Evolutionary conservation across 1,140 invertebrate species (phyloP).

Genomic region (Aphelinus atriplicis): DNA sequence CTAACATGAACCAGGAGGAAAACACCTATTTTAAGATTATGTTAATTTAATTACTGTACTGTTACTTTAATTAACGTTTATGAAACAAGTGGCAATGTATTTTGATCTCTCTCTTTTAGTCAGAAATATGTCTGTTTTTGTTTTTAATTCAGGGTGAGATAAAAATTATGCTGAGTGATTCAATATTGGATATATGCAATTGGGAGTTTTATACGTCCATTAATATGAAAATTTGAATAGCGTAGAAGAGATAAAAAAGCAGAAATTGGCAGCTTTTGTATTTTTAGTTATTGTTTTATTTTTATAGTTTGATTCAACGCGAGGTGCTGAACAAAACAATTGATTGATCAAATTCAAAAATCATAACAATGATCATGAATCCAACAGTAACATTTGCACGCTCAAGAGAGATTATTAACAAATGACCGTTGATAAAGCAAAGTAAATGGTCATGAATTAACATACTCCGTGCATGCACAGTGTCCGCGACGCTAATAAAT

Average conservation of each 20-base stretch:
- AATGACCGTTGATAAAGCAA: conserved; percentile 12
- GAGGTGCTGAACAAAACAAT: conserved; percentile 38
- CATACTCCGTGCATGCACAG: conserved; percentile 33
- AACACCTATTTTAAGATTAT: conserved; percentile 55
- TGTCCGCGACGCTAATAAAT: conserved; percentile 39
- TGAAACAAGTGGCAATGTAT: conserved; percentile 78
- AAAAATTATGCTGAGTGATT: conserved; percentile 54
- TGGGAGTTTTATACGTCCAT: conserved; percentile 45
- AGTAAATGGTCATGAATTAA: conserved; percentile 20
- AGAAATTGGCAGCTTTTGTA: conserved; percentile 64
- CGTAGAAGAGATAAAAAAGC: conserved; percentile 36
- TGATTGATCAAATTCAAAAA: conserved; percentile 39
- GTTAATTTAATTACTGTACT: conserved; percentile 65
- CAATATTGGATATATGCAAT: conserved; percentile 51
- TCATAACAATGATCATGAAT: conserved; percentile 32
- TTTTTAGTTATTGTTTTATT: conserved; percentile 58
- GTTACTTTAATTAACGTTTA: conserved; percentile 66
- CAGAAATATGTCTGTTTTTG: conserved; percentile 64
- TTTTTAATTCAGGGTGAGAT: conserved; percentile 60
- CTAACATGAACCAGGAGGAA: conserved; percentile 52
- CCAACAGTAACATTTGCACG: conserved; percentile 30
- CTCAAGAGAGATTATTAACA: conserved; percentile 26
- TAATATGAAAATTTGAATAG: conserved; percentile 45
- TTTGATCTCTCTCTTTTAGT: conserved; percentile 78
- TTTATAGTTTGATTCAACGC: conserved; percentile 43